These are phyloP conservation scores for Psittacus erithacus DNA, from an alignment of 2,113 vertebrate species.

Conservation along the genomic window DNA sequence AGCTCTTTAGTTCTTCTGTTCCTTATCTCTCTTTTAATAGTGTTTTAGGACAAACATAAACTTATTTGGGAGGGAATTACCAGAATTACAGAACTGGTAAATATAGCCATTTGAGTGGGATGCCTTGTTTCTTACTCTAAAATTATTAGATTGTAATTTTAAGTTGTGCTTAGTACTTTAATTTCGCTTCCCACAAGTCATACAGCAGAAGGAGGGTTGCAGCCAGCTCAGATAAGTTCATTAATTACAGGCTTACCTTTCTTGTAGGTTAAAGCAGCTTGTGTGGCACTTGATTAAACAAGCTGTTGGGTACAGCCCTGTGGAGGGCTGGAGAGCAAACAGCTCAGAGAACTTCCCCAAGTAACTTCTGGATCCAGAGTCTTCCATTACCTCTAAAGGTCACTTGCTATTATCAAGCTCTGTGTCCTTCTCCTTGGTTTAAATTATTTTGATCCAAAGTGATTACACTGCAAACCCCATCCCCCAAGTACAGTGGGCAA, in stretches of 20 bases:
- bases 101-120: constrained; percentile 35
- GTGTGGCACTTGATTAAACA: neutral
- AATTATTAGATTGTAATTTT: constrained; percentile 52
- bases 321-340: neutral
- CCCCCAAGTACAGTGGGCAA: no score
- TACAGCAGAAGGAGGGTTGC: neutral
- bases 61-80: constrained; percentile 65
- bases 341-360: neutral
- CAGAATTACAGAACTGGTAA: constrained; percentile 36
- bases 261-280: neutral
- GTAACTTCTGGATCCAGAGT: neutral
- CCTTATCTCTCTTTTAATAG: constrained; percentile 43
- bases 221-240: constrained; percentile 8
- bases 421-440: neutral
- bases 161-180: neutral
- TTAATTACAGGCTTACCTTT: constrained; percentile 46
- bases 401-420: neutral
- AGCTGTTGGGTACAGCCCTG: neutral
- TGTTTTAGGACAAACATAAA: constrained; percentile 63
- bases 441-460: neutral
- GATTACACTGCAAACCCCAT: neutral
- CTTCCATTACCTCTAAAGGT: neutral
- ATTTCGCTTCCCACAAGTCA: constrained; percentile 11
- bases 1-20: constrained; percentile 61
- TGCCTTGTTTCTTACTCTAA: constrained; percentile 36